Base-by-base conservation (phyloP, 2,797 vertebrate species). In the Hydrolagus colliei region DNA sequence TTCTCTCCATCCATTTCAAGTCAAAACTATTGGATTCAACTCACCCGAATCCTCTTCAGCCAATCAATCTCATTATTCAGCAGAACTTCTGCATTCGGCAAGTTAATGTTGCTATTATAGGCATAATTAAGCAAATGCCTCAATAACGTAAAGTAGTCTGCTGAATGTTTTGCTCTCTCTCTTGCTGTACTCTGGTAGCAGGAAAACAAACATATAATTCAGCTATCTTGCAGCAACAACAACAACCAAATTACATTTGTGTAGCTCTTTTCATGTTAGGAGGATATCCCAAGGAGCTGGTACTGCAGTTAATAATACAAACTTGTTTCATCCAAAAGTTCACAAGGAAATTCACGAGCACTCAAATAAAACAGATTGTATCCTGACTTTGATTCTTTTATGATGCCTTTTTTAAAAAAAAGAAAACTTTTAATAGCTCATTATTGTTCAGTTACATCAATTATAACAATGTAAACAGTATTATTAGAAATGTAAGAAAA, bases 41-140 rank as follows among this genome's bases (percentile, higher is more conserved):
- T 93, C 94, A 99, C 98, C 95, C 97, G 92, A 93, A 99, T 99
- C 88, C 98, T 93, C 89, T 99, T 99, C 86, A 99, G 95, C 98
- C 98, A 99, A 91, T 99, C 98, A 27, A 99, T 99, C 93, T 99
- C 98, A 89, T 99, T 99, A 94, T 99, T 99, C 87, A 99, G 96
- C 88, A 99, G 96, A 93, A 99, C 98, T 93, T 99, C 98, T 86
- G 98, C 98, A 87, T 99, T 99, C 88, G 97, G 98, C 89, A 99
- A 95, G 88, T 98, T 99, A 91, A 99, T 99, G 92, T 96, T 99
- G 93, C 97, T 99, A 91, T 98, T 99, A 90, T 97, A 99, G 87
- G 98, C 98, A 86, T 99, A 99, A 92, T 99, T 99, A 88, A 99
- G 95, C 87, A 99, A 96, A 90, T 99, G 98, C 88, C 98, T 93